A percentile compares a stretch with the other conserved stretches of the same genome.
These are phyloP conservation scores for Protophormia terraenovae DNA, from an alignment of 2,888 invertebrate species.

Conservation along the genomic window DNA sequence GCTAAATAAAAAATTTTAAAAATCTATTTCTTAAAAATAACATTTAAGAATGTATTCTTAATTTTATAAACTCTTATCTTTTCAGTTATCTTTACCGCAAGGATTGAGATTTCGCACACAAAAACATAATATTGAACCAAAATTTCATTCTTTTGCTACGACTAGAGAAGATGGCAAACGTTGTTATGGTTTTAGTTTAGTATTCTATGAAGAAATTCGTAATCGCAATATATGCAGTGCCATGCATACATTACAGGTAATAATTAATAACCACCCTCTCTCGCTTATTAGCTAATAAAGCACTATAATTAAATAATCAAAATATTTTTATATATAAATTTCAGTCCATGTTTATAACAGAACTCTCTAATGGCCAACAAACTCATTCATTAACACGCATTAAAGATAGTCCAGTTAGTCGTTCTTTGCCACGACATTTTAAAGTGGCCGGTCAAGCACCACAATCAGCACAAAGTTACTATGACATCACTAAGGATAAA, in stretches of 20 bases:
- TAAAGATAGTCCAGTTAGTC: slow-evolving; percentile 87
- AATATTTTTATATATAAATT: not conserved
- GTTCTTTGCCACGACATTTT: slow-evolving; percentile 94
- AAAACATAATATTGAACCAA: slow-evolving; percentile 92
- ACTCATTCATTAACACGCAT: slow-evolving; percentile 85
- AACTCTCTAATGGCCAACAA: slow-evolving; percentile 91
- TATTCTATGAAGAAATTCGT: slow-evolving; percentile 97
- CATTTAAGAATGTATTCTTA: too few species aligned
- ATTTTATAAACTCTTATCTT: too few species aligned
- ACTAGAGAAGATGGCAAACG: slow-evolving; percentile 98
- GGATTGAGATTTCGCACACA: slow-evolving; percentile 97
- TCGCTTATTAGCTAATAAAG: too few species aligned
- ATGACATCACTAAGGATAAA: slow-evolving; percentile 96
- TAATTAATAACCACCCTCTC: too few species aligned
- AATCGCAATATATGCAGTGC: slow-evolving; percentile 96
- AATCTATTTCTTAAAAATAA: too few species aligned
- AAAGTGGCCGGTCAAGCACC: slow-evolving; percentile 90
- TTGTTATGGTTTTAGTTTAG: slow-evolving; percentile 95
- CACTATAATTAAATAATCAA: not conserved
- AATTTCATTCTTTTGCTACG: slow-evolving; percentile 98
- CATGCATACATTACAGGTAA: slow-evolving; percentile 95
- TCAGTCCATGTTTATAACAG: slow-evolving; percentile 94
- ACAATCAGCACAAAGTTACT: slow-evolving; percentile 91
- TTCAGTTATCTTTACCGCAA: slow-evolving; percentile 95
- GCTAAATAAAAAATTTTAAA: too few species aligned